Evolutionary conservation across 2,797 vertebrate genomes (phyloP).

Genomic region (Sebastes variabilis): DNA sequence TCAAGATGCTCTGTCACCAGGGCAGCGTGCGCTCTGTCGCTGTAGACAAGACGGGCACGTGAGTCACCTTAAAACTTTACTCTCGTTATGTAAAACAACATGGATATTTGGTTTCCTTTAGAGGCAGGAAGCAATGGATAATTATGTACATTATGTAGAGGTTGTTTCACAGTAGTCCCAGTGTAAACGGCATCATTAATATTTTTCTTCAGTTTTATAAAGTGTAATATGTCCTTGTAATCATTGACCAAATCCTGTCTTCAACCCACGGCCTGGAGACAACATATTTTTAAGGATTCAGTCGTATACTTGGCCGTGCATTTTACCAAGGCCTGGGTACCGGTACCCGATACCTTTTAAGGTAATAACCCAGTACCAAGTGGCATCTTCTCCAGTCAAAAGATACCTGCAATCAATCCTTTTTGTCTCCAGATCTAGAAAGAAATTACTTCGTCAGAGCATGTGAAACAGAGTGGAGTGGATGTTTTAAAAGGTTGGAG

Average conservation of each 20-base stretch:
- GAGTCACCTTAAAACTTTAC: constrained; percentile 65
- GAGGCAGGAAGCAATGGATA: too few relatives aligned
- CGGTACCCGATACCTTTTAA: too few relatives aligned
- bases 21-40: constrained; percentile 86
- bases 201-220: neutral
- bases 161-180: neutral
- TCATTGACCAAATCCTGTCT: neutral
- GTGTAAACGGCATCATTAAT: neutral
- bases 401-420: too few relatives aligned
- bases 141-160: neutral
- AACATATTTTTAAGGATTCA: neutral
- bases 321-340: neutral
- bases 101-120: neutral
- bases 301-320: neutral
- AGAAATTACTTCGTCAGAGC: too few relatives aligned
- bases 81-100: neutral
- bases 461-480: too few relatives aligned
- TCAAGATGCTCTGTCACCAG: constrained; percentile 90
- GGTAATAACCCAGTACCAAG: too few relatives aligned
- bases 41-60: constrained; percentile 90
- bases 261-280: neutral
- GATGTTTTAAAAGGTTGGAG: too few relatives aligned
- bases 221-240: neutral
- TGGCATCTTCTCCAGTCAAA: too few relatives aligned
- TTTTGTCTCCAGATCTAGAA: too few relatives aligned